Evolutionary conservation across 1,140 invertebrate species (phyloP).

Genomic region (Muscidifurax raptorellus): DNA sequence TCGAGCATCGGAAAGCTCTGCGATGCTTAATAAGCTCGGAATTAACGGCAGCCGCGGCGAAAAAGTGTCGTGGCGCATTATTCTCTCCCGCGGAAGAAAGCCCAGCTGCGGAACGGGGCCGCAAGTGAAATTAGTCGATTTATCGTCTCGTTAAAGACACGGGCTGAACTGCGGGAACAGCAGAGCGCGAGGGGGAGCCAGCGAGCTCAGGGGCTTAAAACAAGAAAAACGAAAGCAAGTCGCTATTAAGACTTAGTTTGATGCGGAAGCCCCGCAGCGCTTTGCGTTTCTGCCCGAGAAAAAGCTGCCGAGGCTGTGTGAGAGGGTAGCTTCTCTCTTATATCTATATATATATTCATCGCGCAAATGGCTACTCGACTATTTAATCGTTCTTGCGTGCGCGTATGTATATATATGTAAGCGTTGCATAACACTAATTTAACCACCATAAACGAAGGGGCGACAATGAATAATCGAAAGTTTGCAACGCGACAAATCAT

Average conservation of each 20-base stretch:
- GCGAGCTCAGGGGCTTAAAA: conserved; percentile 3
- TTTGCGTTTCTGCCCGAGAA: conserved; percentile 25
- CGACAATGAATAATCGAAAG: too few relatives aligned
- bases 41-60: neutral
- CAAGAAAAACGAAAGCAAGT: conserved; percentile 40
- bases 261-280: conserved; percentile 35
- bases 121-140: conserved; percentile 39
- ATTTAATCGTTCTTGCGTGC: neutral
- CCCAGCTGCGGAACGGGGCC: neutral
- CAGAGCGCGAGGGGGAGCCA: neutral
- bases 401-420: too few relatives aligned
- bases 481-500: too few relatives aligned
- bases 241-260: conserved; percentile 45
- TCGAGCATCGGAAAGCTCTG: too few relatives aligned
- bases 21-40: neutral
- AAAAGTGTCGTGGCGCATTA: neutral
- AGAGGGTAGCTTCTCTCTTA: neutral
- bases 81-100: neutral
- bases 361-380: too few relatives aligned
- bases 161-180: neutral
- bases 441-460: too few relatives aligned
- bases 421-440: too few relatives aligned
- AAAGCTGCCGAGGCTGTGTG: neutral
- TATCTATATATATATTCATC: neutral
- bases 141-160: conserved; percentile 39